These are phyloP conservation scores for Laupala kohalensis DNA, from an alignment of 1,140 invertebrate genomes.

Conservation along the genomic window DNA sequence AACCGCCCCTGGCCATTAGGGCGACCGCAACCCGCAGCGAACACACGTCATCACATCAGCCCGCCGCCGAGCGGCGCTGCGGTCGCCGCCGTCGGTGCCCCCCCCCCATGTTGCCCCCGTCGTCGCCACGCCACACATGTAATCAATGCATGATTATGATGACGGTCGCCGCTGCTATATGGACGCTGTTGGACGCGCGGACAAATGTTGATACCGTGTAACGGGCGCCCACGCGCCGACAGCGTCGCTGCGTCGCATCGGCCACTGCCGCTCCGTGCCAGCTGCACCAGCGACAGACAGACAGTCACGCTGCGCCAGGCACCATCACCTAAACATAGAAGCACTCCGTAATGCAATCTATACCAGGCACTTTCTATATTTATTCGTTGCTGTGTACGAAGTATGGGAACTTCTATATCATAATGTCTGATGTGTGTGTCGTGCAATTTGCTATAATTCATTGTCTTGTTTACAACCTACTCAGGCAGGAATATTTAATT, in stretches of 20 bases:
- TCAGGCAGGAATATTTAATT: too few relatives aligned
- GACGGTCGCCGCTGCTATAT: background rate
- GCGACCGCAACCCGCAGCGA: conserved; percentile 1
- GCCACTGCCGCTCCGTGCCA: background rate
- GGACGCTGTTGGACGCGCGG: background rate
- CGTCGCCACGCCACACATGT: background rate
- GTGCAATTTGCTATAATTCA: too few relatives aligned
- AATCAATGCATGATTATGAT: conserved; percentile 4
- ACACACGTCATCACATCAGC: conserved; percentile 10
- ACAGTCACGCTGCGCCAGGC: background rate
- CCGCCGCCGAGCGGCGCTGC: background rate
- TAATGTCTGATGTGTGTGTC: too few relatives aligned
- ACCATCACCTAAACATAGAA: too few relatives aligned
- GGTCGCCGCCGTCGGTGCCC: background rate
- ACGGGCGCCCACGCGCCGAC: background rate
- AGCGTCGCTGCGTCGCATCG: background rate
- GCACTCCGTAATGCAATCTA: too few relatives aligned
- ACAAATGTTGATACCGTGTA: background rate
- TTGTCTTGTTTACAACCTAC: too few relatives aligned
- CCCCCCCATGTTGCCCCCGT: too few relatives aligned
- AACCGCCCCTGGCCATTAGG: conserved; percentile 7
- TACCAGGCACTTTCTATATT: too few relatives aligned
- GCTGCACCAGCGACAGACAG: too few relatives aligned
- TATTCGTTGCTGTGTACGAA: too few relatives aligned
- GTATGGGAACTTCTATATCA: too few relatives aligned